Evolutionary conservation across 2,888 invertebrate genomes (phyloP), one percentile per base, ranked within the genome.

Genomic region (Cryptus viduatorius): DNA sequence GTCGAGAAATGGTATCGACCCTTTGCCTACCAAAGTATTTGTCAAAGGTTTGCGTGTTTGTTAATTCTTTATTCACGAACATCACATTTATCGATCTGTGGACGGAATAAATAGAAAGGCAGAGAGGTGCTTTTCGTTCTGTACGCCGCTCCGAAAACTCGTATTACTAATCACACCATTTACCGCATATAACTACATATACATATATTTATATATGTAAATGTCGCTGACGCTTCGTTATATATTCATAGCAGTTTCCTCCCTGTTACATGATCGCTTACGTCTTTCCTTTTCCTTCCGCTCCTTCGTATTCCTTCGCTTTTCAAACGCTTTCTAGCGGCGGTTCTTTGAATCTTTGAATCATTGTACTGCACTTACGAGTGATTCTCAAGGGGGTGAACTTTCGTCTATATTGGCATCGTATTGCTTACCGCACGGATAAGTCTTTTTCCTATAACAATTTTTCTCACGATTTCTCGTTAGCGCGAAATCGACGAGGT

Each of bases 41-140:
- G 69, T 67, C 31, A 31, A 24, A 67, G 59, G 68, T 16, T 61
- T 16, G 79, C 46, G 69, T 71, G 79, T 59, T 56, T 37, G 59
- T 73, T 72, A 44, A 68, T 82, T 82, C 79, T 75, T 73, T 79
- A 73, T 78, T 75, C 77, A 78, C 72, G 81, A 24, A 72, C 81
- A 73, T 77, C 77, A 72, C 73, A 59, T 69, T 77, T 82, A 86
- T 86, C 78, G 86, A 86, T 84, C 80, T 65, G 24, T 4, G 16
- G 59, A 59, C 44, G 14, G 48, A 59, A 64, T 42, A 16, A 44
- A 12, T 42, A 16, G 42, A 12, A 29, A 12, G 69, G 1, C 19
- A 19, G 37, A 19, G 50, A 1, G 24, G 69, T 69, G 56, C 14
- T 64, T 79, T 50, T 68, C 44, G 37, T 29, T 12, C 46, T 65